These are phyloP conservation scores for Creontiades dilutus DNA, from an alignment of 2,888 invertebrate species.

Conservation along the genomic window DNA sequence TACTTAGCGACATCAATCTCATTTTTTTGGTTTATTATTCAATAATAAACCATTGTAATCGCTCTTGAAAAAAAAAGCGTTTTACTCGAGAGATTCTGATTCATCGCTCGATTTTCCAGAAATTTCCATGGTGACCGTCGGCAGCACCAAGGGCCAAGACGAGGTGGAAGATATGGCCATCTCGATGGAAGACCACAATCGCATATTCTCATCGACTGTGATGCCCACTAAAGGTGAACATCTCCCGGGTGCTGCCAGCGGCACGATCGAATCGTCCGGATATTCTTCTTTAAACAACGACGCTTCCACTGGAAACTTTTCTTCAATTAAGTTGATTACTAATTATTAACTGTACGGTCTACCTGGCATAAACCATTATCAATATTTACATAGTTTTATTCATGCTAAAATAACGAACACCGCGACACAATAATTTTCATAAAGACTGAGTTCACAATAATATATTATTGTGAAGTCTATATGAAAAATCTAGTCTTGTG, in stretches of 20 bases:
- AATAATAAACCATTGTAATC: too few species aligned
- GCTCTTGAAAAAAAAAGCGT: too few species aligned
- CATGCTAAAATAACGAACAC: too few species aligned
- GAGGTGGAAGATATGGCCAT: constrained; percentile 57
- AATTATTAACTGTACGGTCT: neutral
- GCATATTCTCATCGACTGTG: constrained; percentile 66
- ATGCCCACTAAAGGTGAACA: constrained; percentile 13
- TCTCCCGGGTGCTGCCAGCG: neutral
- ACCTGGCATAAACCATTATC: too few species aligned
- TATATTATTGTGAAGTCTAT: too few species aligned
- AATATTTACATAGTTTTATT: too few species aligned
- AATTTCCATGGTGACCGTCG: constrained; percentile 59
- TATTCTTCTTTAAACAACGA: neutral
- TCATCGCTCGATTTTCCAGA: constrained; percentile 8
- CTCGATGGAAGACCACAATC: constrained; percentile 57
- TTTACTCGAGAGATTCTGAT: too few species aligned
- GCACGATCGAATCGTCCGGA: neutral
- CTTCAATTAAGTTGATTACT: neutral
- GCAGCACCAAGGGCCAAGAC: neutral
- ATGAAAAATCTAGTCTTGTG: too few species aligned
- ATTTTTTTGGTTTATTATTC: too few species aligned
- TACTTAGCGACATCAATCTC: too few species aligned
- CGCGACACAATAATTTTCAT: too few species aligned
- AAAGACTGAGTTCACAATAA: too few species aligned
- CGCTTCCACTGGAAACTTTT: neutral